Conservation (phyloP, 2,797 vertebrate species). For the Gadopsis marmoratus region DNA sequence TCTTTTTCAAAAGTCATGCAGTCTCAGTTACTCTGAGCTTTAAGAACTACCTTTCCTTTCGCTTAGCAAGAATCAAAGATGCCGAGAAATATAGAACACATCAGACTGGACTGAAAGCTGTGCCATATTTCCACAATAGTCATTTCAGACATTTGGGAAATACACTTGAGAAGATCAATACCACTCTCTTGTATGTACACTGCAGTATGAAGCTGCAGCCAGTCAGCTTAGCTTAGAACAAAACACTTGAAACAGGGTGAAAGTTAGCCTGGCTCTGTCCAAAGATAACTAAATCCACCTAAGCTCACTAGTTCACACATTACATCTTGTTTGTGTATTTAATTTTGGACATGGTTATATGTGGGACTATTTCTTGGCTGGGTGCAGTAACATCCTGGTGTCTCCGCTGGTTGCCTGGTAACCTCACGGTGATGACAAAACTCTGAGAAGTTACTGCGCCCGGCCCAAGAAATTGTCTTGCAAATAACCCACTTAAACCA, state of each 20-base stretch:
- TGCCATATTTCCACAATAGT: neutral
- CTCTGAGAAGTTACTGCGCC: no score
- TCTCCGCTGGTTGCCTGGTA: neutral
- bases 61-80: neutral
- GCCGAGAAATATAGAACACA: neutral
- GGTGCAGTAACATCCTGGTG: neutral
- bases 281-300: neutral
- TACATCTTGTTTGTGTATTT: neutral
- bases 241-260: neutral
- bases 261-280: neutral
- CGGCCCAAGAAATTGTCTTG: neutral
- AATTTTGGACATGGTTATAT: neutral
- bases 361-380: neutral
- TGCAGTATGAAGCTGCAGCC: neutral
- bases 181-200: neutral
- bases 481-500: neutral
- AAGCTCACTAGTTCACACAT: neutral
- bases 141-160: neutral
- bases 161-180: neutral
- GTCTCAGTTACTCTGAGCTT: neutral
- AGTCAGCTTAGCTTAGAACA: constrained; percentile 2
- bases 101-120: neutral
- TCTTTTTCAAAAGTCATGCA: neutral
- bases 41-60: neutral
- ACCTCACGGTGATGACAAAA: neutral